Base-by-base conservation (phyloP, 2,113 vertebrate genomes). In the Cyanoramphus novaezelandiae region DNA sequence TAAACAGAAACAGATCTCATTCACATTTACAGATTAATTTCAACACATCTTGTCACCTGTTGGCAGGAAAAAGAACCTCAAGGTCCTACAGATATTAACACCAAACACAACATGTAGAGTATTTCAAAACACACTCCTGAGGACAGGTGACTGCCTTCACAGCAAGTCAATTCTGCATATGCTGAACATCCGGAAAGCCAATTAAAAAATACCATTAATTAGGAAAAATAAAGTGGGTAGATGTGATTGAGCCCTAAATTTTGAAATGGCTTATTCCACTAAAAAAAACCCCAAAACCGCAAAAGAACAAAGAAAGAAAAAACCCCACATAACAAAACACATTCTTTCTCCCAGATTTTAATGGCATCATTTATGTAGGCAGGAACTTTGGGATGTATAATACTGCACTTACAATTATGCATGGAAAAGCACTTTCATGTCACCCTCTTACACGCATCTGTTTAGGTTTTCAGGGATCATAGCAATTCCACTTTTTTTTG, bases 101-200 rank as follows among this genome's bases (percentile, higher is more conserved):
- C 14, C 78, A 70, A 68, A 43, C 23, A 64, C n/a, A 82, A 33
- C 39, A 84, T 27, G 49, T 50, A 69, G 46, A 46, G 67, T 35
- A 90, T 74, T 91, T 79, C 81, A 84, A 96, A 97, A 92, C 87
- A 93, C 57, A 72, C 59, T 94, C 95, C 92, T 91, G 87, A 82
- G 92, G 78, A 92, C 96, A 92, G 74, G 44, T 87, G 77, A 92
- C 57, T 83, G 72, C 86, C 92, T 93, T 92, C 82, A 85, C 64
- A 86, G 81, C 15, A 13, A 91, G 49, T 29, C 37, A 67, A 3
- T n/a, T 77, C 87, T 59, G 64, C 2, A 23, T 3, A 13, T 37
- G 81, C 64, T 94, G 41, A 72, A n/a, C 23, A 24, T 94, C 62
- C 80, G 65, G 33, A 86, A 85, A 85, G 84, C 63, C 55, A 65